Evolutionary conservation across 2,888 invertebrate genomes (phyloP), one percentile per base, ranked within the genome.

Genomic region (Meloe dianella): DNA sequence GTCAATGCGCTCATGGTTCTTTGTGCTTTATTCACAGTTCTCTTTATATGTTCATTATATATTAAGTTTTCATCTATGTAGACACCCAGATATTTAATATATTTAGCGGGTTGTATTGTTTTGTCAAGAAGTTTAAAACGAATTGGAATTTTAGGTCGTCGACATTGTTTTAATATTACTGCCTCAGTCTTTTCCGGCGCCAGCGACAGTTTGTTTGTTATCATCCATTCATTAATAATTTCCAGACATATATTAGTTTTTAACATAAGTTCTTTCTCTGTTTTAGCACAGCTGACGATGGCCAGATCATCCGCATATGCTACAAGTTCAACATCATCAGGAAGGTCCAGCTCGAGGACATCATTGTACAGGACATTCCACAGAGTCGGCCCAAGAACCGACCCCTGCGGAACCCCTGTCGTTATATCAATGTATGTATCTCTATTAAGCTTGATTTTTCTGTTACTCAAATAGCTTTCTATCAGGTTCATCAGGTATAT

Each of bases 21-120:
- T n/a, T n/a, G n/a, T n/a, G n/a, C n/a, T n/a, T n/a, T n/a, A n/a
- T n/a, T n/a, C n/a, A n/a, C n/a, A n/a, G n/a, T n/a, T n/a, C n/a
- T n/a, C n/a, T n/a, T n/a, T n/a, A n/a, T n/a, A n/a, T n/a, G n/a
- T n/a, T n/a, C n/a, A n/a, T 10, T 32, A 5, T 9, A 32, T 9
- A 10, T 32, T 5, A 32, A 5, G 6, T 7, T 10, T 12, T 14
- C 35, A 35, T 35, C 35, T 1, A 35, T 35, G 4, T 35, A 10
- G 2, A 35, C 4, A 12, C 76, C 75, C 10, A 76, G 60, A 29
- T 76, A 77, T 66, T 73, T 73, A 17, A 72, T 51, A 8, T 32
- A 5, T 24, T 59, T 60, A 9, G 32, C 9, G 63, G 58, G 12
- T 12, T 12, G 1, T 3, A 35, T 35, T 2, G 22, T 51, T 9